Evolutionary conservation across 2,113 vertebrate genomes (phyloP).

Genomic region (Haemorhous mexicanus): DNA sequence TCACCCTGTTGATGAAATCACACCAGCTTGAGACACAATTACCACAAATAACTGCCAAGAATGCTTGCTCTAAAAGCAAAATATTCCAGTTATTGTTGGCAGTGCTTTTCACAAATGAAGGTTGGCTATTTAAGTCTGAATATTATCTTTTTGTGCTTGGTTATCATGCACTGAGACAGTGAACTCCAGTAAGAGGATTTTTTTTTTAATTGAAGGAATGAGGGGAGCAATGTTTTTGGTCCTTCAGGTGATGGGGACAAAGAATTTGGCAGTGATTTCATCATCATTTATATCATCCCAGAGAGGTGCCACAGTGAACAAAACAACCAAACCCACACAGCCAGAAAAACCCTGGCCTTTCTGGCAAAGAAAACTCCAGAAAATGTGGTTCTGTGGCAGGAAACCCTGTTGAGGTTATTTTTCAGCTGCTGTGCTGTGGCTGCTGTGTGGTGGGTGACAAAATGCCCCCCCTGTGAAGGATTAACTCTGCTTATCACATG

Average conservation of each 20-base stretch:
- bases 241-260: background rate
- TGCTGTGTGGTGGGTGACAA: background rate
- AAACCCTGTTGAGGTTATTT: background rate
- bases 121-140: background rate
- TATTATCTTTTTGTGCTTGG: background rate
- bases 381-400: rapidly evolving
- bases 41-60: constrained; percentile 9
- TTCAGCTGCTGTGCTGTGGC: background rate
- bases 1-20: background rate
- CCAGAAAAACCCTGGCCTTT: background rate
- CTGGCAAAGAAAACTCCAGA: background rate
- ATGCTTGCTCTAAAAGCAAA: background rate
- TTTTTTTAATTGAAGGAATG: background rate
- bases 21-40: constrained; percentile 39
- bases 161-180: background rate
- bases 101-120: background rate
- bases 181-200: background rate
- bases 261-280: background rate
- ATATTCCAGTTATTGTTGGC: background rate
- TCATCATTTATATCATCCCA: background rate
- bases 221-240: background rate
- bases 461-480: rapidly evolving
- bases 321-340: rapidly evolving
- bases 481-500: background rate
- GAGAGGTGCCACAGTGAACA: background rate